Base-by-base conservation (phyloP, 2,888 invertebrate genomes). In the Alloscopus bannaensis region DNA sequence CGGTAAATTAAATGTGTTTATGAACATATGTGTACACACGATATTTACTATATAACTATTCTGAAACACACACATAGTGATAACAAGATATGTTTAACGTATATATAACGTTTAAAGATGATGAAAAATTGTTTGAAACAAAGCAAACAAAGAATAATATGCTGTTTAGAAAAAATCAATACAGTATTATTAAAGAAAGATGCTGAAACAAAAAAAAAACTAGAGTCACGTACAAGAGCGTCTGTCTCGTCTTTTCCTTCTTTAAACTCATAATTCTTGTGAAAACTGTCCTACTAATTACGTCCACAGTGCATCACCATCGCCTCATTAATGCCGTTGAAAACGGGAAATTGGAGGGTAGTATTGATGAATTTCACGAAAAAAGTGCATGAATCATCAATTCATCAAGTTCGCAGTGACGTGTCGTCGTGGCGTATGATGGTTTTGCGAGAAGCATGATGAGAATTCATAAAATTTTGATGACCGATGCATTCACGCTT, bases 101-200 rank as follows among this genome's bases (percentile, higher is more conserved):
- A 24, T 57, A 42, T 26, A 52, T 52, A 66, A 65, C 75, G 81
- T 79, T 73, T 80, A 77, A 69, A 26, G 57, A 40, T 40, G 8
- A 69, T 28, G 50, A 68, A 45, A 47, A 36, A 36, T 50, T 71
- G 70, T 71, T 60, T 71, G 50, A 60, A 60, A 50, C 22, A 20
- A 60, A 24, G 26, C 59, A 62, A 42, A 55, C n/a, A 20, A 71
- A 71, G 22, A 52, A 47, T 8, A 36, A 22, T 16, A 71, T 71
- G 71, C 71, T 71, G 71, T 71, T 47, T 71, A 71, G 62, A 52
- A 36, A 62, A 52, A 13, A 26, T 50, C 62, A 81, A 84, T 77
- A 83, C 83, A 81, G 83, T 83, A 83, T 80, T 77, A 83, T 83
- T 84, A 84, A 84, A 84, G 77, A 81, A 73, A 79, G 59, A 59